phyloP scores from a whole-genome alignment of 1,140 invertebrate species.

The Lamellibrachia luymesi region DNA sequence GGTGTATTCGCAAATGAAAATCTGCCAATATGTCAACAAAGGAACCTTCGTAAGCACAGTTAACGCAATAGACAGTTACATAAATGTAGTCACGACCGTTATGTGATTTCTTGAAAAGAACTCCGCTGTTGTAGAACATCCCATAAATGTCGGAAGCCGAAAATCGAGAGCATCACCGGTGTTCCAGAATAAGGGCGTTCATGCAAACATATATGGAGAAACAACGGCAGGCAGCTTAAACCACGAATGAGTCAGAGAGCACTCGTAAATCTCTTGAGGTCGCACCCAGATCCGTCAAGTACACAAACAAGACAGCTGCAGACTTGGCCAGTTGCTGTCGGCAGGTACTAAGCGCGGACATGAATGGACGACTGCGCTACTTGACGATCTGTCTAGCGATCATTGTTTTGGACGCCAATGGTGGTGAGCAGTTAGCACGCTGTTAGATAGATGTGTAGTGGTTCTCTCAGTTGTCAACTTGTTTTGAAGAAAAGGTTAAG shows the following conservation, averaged over 20 bases:
- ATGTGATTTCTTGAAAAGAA: no score
- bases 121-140: neutral
- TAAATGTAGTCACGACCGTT: no score
- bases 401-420: neutral
- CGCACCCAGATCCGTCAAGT: neutral
- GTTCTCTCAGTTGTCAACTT: no score
- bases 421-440: neutral
- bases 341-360: neutral
- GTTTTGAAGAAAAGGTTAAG: neutral
- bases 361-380: neutral
- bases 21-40: neutral
- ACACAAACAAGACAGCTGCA: neutral
- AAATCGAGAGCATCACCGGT: neutral
- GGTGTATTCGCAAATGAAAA: no score
- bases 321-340: neutral
- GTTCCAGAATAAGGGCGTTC: neutral
- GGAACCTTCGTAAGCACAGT: neutral
- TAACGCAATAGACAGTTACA: neutral
- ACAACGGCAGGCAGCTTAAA: neutral
- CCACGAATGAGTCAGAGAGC: neutral
- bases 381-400: neutral
- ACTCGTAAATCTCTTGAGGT: neutral
- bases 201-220: neutral
- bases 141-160: neutral
- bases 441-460: neutral